Evolutionary conservation across 2,888 invertebrate genomes (phyloP).

Genomic region (Catocala nupta): DNA sequence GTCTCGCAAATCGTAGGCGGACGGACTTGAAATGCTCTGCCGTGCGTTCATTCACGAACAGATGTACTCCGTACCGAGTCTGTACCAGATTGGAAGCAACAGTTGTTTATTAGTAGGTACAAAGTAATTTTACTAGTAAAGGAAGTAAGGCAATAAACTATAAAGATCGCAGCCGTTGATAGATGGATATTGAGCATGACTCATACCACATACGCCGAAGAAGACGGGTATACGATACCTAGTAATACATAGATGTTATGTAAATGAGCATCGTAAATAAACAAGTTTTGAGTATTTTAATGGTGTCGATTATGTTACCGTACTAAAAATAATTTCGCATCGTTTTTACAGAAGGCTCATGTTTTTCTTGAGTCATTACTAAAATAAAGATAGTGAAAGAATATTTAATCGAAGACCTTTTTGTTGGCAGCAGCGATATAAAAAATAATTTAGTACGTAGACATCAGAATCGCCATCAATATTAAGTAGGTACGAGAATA

Average conservation of each 20-base stretch:
- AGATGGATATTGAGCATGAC: slow-evolving; percentile 9
- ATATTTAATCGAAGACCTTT: too few relatives aligned
- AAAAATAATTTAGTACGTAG: not conserved
- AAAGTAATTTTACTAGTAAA: slow-evolving; percentile 20
- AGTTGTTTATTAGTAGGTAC: slow-evolving; percentile 12
- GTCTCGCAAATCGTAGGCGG: slow-evolving; percentile 51
- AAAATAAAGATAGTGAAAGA: too few relatives aligned
- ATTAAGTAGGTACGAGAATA: not conserved
- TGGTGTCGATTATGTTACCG: not conserved
- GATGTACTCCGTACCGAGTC: slow-evolving; percentile 2
- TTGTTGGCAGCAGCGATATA: too few relatives aligned
- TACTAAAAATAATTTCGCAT: too few relatives aligned
- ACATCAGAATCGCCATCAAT: not conserved
- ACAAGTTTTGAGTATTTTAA: not conserved
- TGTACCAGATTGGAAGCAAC: slow-evolving; percentile 10
- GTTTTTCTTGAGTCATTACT: too few relatives aligned
- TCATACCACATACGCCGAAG: not conserved
- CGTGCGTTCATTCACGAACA: slow-evolving; percentile 14
- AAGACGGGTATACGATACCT: not conserved
- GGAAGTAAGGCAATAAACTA: slow-evolving; percentile 22
- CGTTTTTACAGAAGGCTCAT: too few relatives aligned
- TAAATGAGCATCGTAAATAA: not conserved
- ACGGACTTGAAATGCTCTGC: slow-evolving; percentile 22
- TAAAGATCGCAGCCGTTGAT: slow-evolving; percentile 20
- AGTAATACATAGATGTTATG: not conserved